Conservation (phyloP, 2,113 vertebrate genomes). For the Zapus hudsonius region DNA sequence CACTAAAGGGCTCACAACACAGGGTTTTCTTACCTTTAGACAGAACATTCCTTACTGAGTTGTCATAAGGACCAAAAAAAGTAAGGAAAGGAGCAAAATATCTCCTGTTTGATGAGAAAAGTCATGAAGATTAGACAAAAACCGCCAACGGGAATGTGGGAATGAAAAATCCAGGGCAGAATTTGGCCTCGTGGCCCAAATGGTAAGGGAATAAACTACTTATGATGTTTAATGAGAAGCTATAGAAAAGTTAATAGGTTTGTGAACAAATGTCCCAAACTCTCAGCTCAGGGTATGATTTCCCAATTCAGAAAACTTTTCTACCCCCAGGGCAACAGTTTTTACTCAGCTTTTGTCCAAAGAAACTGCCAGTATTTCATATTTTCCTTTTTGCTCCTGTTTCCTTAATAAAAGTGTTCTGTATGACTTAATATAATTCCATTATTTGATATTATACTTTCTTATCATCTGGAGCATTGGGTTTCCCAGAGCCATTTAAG, state of each 20-base stretch:
- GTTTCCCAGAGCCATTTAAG: not conserved
- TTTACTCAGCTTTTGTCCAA: constrained; percentile 45
- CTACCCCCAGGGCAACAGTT: constrained; percentile 43
- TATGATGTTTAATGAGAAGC: constrained; percentile 52
- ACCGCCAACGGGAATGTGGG: not conserved
- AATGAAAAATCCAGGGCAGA: constrained; percentile 44
- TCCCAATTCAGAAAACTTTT: constrained; percentile 64
- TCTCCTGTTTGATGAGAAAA: not conserved
- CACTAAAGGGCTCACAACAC: not conserved
- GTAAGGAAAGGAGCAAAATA: not conserved
- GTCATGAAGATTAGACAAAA: not conserved
- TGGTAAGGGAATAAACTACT: constrained; percentile 57
- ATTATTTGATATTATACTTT: not conserved
- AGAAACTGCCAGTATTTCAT: constrained; percentile 38
- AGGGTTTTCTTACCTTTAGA: not conserved
- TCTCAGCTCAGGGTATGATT: constrained; percentile 58
- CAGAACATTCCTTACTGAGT: not conserved
- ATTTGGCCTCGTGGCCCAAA: constrained; percentile 33
- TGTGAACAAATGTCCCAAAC: constrained; percentile 56
- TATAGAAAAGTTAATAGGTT: constrained; percentile 69
- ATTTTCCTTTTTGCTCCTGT: not conserved
- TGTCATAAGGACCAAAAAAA: not conserved
- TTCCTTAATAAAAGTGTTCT: constrained; percentile 23
- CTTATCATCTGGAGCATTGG: not conserved
- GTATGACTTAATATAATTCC: not conserved